Percentiles rank a stretch among this genome's conserved stretches.
Conservation (phyloP, 2,888 invertebrate genomes). For the Arrhopalites spinosus region DNA sequence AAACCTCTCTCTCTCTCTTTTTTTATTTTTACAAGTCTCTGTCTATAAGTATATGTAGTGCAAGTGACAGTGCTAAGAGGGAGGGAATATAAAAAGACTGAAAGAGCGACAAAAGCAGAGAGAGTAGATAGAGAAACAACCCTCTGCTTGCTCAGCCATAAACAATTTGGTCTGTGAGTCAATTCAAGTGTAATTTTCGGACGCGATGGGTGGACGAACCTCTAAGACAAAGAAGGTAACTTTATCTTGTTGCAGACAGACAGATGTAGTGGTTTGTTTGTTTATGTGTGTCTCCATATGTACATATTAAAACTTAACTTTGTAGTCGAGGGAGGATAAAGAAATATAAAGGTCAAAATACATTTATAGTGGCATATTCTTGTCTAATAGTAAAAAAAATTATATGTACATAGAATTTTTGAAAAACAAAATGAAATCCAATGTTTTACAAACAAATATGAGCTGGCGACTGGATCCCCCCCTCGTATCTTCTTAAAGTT, state of each 20-base stretch:
- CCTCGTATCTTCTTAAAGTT: neutral
- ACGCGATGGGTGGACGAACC: conserved; percentile 1
- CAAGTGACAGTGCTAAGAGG: neutral
- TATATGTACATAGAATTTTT: too few relatives aligned
- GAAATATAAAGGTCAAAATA: too few relatives aligned
- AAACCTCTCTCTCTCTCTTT: neutral
- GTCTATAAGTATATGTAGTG: neutral
- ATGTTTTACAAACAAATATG: too few relatives aligned
- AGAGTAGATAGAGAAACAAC: conserved; percentile 13
- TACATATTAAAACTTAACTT: too few relatives aligned
- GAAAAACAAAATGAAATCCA: too few relatives aligned
- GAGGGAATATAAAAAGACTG: neutral
- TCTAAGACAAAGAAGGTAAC: neutral
- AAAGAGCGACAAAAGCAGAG: neutral
- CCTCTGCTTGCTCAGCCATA: conserved; percentile 29
- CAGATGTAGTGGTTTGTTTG: neutral
- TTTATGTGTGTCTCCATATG: too few relatives aligned
- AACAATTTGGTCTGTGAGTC: conserved; percentile 35
- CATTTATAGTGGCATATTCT: too few relatives aligned
- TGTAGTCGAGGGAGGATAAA: too few relatives aligned
- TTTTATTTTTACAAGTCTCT: neutral
- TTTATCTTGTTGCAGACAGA: neutral
- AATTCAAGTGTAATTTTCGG: conserved; percentile 13
- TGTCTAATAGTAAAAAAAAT: too few relatives aligned
- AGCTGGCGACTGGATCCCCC: neutral